Base-by-base conservation (phyloP, 2,113 vertebrate genomes). In the Tor tambroides region DNA sequence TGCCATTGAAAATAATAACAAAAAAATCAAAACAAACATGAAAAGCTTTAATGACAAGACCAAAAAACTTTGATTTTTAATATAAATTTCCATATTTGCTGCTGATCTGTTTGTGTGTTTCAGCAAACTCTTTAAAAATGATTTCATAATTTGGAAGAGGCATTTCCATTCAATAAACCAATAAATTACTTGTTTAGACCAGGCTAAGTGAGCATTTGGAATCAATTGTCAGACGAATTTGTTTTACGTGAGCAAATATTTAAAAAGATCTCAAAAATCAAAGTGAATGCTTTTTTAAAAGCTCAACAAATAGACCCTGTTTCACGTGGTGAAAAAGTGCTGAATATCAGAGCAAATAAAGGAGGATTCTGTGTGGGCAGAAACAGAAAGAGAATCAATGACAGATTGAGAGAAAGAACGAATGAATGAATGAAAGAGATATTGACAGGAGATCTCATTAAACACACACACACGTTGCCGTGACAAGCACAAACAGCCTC, bases 301-400 rank as follows among this genome's bases (percentile, higher is more conserved):
- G 67, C 41, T 72, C 5, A 80, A 56, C 75, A 85, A 59, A 86
- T 84, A 69, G 28, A 87, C 88, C 89, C 86, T 85, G 87, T 89
- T 72, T 65, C 56, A 84, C 54, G 67, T 80, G 4, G 12, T 30
- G 46, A 59, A 72, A 89, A 88, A 88, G 89, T 90, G 87, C 88
- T 83, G 41, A 49, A 77, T 65, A 72, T 11, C 11, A 56, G 38
- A 67, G 15, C 67, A 30, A 89, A 86, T n/a, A 56, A 79, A 76
- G 32, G 51, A 83, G 46, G 30, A 23, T 32, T 56, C 4, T n/a
- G 15, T 56, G n/a, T 61, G 67, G 75, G 69, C 46, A 67, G 11
- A 11, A 15, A 75, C 35, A 84, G 26, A 38, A 63, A 80, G n/a
- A 11, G 26, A 26, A 75, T 69, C 69, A 54, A 85, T 7, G 72